Conservation (phyloP, 2,888 invertebrate genomes). For the Amiota minor region DNA sequence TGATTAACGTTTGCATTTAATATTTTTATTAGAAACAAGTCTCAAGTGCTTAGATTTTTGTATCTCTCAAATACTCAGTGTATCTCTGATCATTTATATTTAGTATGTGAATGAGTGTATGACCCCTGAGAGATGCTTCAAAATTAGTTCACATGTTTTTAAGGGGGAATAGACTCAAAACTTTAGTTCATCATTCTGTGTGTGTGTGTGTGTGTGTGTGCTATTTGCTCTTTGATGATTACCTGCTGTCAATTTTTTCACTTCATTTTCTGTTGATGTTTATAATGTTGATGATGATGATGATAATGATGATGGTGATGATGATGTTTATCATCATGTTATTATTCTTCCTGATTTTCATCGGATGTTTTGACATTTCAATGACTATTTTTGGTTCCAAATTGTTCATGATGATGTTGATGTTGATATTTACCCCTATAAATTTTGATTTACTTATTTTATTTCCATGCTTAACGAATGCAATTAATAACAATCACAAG, state of each 20-base stretch:
- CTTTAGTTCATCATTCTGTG: not conserved
- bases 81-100: not conserved
- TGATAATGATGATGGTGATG: not conserved
- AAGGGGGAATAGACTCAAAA: not conserved
- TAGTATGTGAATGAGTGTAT: not conserved
- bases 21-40: slow-evolving; percentile 58
- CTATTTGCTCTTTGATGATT: slow-evolving; percentile 20
- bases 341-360: not conserved
- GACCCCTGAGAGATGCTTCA: slow-evolving; percentile 7
- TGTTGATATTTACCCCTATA: not conserved
- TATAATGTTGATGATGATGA: not conserved
- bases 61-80: not conserved
- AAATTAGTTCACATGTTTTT: not conserved
- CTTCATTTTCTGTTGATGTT: not conserved
- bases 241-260: slow-evolving; percentile 1
- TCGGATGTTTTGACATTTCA: slow-evolving; percentile 7
- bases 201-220: too few species aligned
- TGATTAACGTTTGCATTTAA: slow-evolving; percentile 61
- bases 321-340: not conserved
- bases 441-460: slow-evolving; percentile 1
- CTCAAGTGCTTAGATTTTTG: slow-evolving; percentile 25
- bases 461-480: not conserved
- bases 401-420: not conserved
- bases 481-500: slow-evolving; percentile 58
- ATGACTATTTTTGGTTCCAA: slow-evolving; percentile 7